Base-by-base conservation (phyloP, 2,888 invertebrate species). In the Calameuta pallipes region DNA sequence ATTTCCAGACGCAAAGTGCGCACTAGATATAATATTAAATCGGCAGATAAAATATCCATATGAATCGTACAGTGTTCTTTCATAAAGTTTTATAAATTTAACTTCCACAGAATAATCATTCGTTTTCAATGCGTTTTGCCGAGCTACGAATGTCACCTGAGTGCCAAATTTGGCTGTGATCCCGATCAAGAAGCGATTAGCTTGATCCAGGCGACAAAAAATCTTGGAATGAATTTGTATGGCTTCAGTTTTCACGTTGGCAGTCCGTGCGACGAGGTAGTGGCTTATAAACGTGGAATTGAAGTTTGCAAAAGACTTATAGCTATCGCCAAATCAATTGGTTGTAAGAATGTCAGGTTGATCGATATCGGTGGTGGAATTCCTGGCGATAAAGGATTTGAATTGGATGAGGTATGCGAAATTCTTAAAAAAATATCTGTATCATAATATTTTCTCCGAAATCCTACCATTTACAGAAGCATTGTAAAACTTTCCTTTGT, bases 361-460 rank as follows among this genome's bases (percentile, higher is more conserved):
- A 87, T 91, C 77, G 94, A 95, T 86, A 93, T 94, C 82, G 94
- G 94, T 3, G 94, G 94, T 13, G 94, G 94, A 71, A 94, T 93
- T 84, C 93, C 93, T 30, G 94, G 94, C 1, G 85, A 87, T 12
- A 89, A 87, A 9, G 90, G 89, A 69, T 82, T 91, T 75, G 84
- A 91, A 15, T 91, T 94, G 76, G 90, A 92, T 74, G 90, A 92
- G 88, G 93, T 93, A 83, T 82, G 79, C 56, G 13, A 15, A 70
- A 15, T 69, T 71, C 11, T 30, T 71, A 9, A n/a, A 11, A 69
- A 71, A 71, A 9, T n/a, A 23, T 31, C 11, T 71, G 23, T 71
- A 6, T 6, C 2, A 41, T 71, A 13, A 71, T 30, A 70, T 9
- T 70, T 15, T n/a, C 4, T 15, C 33, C 15, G 33, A 35, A 6